These are phyloP conservation scores for Cheilosia vulpina DNA, from an alignment of 2,888 invertebrate species.

Conservation along the genomic window DNA sequence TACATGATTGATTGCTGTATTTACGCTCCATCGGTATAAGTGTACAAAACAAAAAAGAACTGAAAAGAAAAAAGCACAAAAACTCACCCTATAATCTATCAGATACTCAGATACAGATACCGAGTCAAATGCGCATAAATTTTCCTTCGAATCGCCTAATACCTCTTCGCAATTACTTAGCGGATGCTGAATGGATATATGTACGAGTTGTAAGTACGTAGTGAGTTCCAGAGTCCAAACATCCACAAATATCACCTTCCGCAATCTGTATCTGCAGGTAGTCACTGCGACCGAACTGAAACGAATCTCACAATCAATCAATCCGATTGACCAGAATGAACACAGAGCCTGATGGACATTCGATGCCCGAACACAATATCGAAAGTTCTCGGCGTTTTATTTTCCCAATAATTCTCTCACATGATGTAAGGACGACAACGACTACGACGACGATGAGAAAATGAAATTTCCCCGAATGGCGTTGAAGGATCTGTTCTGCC, in stretches of 20 bases:
- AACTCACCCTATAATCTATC: slow-evolving; percentile 36
- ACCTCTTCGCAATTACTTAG: slow-evolving; percentile 55
- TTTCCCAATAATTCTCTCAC: slow-evolving; percentile 19
- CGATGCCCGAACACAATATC: slow-evolving; percentile 24
- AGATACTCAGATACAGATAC: slow-evolving; percentile 29
- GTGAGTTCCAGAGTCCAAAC: background rate
- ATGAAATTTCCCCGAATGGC: slow-evolving; percentile 12
- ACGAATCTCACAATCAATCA: slow-evolving; percentile 59
- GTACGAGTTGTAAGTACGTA: background rate
- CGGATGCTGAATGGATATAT: background rate
- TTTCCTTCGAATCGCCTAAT: slow-evolving; percentile 38
- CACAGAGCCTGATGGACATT: slow-evolving; percentile 50
- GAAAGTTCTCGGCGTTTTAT: slow-evolving; percentile 21
- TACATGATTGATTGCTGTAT: slow-evolving; percentile 69
- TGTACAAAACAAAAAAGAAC: slow-evolving; percentile 6
- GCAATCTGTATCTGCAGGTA: slow-evolving; percentile 40
- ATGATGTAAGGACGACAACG: slow-evolving; percentile 31
- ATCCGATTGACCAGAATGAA: slow-evolving; percentile 59
- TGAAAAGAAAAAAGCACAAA: slow-evolving; percentile 24
- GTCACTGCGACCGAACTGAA: slow-evolving; percentile 25
- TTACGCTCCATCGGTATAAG: slow-evolving; percentile 41
- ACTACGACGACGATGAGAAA: slow-evolving; percentile 2
- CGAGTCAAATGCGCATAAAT: slow-evolving; percentile 50
- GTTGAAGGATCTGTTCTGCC: slow-evolving; percentile 28
- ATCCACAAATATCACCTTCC: slow-evolving; percentile 19